Evolutionary conservation across 2,113 vertebrate genomes (phyloP), one percentile per base, ranked within the genome.

Genomic region (Stercorarius parasiticus): DNA sequence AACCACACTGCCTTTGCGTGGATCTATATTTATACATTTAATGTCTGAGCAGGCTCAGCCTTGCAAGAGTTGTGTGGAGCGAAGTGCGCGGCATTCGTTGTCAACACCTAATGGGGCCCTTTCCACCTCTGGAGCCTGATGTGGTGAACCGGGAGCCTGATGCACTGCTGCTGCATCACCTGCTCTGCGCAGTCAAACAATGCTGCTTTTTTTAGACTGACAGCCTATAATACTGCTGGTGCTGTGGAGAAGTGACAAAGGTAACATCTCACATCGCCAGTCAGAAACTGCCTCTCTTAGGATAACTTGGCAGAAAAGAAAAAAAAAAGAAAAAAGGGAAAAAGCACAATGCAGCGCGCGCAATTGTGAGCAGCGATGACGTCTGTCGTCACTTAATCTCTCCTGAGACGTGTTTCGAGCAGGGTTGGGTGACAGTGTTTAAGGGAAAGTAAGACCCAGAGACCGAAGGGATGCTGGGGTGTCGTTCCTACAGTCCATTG

Each of bases 161-260:
- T 9, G 67, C 4, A 14, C 62, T 29, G 74, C 81, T 4, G n/a
- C 7, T 25, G 53, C 84, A 43, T 62, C 2, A 72, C 64, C 85
- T 49, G 86, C 81, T 90, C 88, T 38, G 81, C 15, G 4, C 42
- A 69, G 21, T 77, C 86, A 92, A 89, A 89, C 89, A 85, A 91
- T 50, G 96, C 74, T 95, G 97, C 97, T 97, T 94, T 95, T 97
- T 97, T 97, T 93, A 97, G 96, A 90, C 93, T 67, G 91, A 88
- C 95, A 95, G 30, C 86, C 95, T 88, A n/a, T 69, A 81, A 77
- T 72, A 65, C 70, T 29, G 83, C 86, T 56, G 89, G 90, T 92
- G 84, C 87, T 50, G 89, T 53, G 93, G 70, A 92, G 90, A 83
- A 86, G 90, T 22, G 86, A 94, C 87, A 83, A 84, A 95, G 92